Evolutionary conservation across 2,888 invertebrate genomes (phyloP).

Genomic region (Diaprepes abbreviatus): DNA sequence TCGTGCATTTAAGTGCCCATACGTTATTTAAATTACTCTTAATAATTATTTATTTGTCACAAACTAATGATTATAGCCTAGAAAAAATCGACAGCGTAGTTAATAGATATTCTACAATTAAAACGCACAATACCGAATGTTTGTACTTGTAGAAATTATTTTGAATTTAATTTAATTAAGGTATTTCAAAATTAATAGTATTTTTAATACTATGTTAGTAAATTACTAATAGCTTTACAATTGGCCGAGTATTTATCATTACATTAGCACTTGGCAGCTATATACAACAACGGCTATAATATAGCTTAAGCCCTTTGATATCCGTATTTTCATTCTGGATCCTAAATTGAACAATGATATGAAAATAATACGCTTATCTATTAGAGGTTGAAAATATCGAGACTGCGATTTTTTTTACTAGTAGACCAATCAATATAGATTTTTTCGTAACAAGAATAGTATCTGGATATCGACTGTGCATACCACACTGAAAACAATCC

Average conservation of each 20-base stretch:
- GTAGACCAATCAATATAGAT: no score
- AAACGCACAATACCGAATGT: background rate
- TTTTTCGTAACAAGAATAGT: no score
- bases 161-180: background rate
- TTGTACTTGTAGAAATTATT: background rate
- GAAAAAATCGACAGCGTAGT: conserved; percentile 19
- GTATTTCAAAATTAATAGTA: background rate
- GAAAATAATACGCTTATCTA: no score
- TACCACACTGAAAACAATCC: no score
- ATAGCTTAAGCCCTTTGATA: no score
- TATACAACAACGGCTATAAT: no score
- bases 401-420: no score
- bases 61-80: conserved; percentile 21
- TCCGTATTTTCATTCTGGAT: no score
- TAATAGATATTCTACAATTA: no score
- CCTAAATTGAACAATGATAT: no score
- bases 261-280: conserved; percentile 39
- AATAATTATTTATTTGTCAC: conserved; percentile 28
- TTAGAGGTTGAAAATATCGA: no score
- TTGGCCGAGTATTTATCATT: conserved; percentile 20
- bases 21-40: conserved; percentile 20
- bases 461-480: no score
- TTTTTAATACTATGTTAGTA: background rate
- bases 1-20: conserved; percentile 29
- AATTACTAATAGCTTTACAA: background rate